These are phyloP conservation scores for Zapornia atra DNA, from an alignment of 2,113 vertebrate species.

Conservation along the genomic window DNA sequence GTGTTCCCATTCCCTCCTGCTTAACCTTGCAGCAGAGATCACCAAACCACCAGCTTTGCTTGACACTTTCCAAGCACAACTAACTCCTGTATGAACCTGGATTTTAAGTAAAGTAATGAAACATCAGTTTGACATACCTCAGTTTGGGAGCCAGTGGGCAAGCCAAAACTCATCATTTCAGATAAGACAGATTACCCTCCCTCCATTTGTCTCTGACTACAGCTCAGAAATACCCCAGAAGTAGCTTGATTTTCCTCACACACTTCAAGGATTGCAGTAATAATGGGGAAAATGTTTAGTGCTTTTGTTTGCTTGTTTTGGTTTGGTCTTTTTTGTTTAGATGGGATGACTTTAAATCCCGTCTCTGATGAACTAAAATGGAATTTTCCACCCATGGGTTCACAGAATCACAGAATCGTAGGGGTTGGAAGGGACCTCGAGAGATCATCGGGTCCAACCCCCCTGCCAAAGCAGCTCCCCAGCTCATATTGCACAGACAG, in stretches of 20 bases:
- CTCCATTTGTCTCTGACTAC: background rate
- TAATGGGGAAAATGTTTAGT: background rate
- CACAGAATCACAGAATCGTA: too few species aligned
- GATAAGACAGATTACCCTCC: background rate
- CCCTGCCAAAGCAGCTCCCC: too few species aligned
- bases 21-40: background rate
- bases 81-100: background rate
- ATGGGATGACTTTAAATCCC: background rate
- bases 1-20: background rate
- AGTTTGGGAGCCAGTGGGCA: background rate
- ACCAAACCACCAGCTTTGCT: background rate
- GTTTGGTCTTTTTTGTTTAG: background rate
- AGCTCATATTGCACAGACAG: too few species aligned
- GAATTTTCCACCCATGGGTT: background rate
- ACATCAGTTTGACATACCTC: background rate
- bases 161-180: background rate
- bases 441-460: too few species aligned
- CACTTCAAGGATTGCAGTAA: background rate
- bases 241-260: background rate
- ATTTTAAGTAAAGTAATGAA: background rate
- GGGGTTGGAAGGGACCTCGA: too few species aligned
- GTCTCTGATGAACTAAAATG: background rate
- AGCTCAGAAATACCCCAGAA: background rate
- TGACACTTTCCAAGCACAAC: background rate
- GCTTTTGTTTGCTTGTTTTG: background rate